Conservation (phyloP, 2,888 invertebrate species). For the Hermaeophaga mercurialis region DNA sequence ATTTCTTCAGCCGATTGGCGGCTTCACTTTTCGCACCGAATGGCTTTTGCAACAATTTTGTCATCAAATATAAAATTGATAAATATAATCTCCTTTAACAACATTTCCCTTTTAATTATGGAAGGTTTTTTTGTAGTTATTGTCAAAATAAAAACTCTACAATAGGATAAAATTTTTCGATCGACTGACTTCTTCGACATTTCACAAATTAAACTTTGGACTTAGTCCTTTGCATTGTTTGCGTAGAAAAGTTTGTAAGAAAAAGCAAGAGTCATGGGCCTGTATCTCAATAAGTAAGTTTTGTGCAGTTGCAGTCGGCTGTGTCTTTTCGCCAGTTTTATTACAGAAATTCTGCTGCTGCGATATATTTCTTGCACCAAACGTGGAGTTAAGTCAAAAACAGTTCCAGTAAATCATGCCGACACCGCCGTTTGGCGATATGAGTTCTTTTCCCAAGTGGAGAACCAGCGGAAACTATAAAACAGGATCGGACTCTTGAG, state of each 20-base stretch:
- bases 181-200: constrained; percentile 25
- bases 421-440: constrained; percentile 33
- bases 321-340: constrained; percentile 28
- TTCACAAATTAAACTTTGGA: constrained; percentile 37
- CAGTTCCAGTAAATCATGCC: constrained; percentile 41
- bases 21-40: too few species aligned
- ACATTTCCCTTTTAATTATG: background rate
- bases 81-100: too few species aligned
- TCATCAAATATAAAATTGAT: too few species aligned
- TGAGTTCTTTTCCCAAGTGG: constrained; percentile 24
- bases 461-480: constrained; percentile 5
- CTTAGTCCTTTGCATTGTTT: constrained; percentile 35
- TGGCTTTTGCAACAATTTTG: too few species aligned
- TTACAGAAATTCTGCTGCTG: constrained; percentile 26
- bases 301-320: constrained; percentile 38
- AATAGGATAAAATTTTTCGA: constrained; percentile 15
- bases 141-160: constrained; percentile 18
- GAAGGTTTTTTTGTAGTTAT: constrained; percentile 12
- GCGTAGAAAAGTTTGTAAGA: constrained; percentile 30
- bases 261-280: constrained; percentile 36
- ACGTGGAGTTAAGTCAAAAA: constrained; percentile 38
- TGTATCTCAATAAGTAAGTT: constrained; percentile 44
- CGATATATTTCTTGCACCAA: constrained; percentile 35
- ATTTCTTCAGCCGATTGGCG: too few species aligned
- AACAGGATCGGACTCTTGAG: constrained; percentile 3